Base-by-base conservation (phyloP, 2,888 invertebrate species). In the Elysia crispata region DNA sequence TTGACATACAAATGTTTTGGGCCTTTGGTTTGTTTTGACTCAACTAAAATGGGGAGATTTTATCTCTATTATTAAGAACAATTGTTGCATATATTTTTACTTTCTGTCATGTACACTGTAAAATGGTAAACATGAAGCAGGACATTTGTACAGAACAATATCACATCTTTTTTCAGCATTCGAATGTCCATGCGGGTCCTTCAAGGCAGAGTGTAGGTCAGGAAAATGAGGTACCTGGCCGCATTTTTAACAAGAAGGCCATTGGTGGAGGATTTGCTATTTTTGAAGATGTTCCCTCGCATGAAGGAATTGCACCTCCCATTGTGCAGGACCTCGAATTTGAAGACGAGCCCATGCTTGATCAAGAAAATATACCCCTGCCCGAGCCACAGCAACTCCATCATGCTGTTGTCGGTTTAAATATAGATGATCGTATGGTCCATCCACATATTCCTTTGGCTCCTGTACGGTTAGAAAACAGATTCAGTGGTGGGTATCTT, bases 341-440 rank as follows among this genome's bases (percentile, higher is more conserved):
- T 28, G 70, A 76, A 15, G 76, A 80, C 41, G 72, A 72, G n/a
- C 69, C 69, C n/a, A 79, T 79, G 75, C 33, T 54, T 20, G 79
- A 79, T 60, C 60, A 76, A 49, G 80, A 80, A 31, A 80, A 80
- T 23, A 23, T 74, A 0, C 66, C 75, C 28, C 54, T 74, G 41
- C 74, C 66, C 23, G 31, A 66, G 5, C 1, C 18, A 31, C 25
- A 57, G 41, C 41, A 66, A 1, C 66, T 80, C 13, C 20, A 33
- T 49, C 69, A 80, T 23, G 67, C 66, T 41, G 69, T 69, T n/a
- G 62, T 50, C n/a, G 60, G 70, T 33, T 60, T 80, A 13, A 70
- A 69, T 30, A 31, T 31, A n/a, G 50, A 66, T 13, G 66, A 60
- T 23, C n/a, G n/a, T 60, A 6, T 23, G 15, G n/a, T 60, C 15